Conservation (phyloP, 2,113 vertebrate genomes). For the Semnornis frantzii region DNA sequence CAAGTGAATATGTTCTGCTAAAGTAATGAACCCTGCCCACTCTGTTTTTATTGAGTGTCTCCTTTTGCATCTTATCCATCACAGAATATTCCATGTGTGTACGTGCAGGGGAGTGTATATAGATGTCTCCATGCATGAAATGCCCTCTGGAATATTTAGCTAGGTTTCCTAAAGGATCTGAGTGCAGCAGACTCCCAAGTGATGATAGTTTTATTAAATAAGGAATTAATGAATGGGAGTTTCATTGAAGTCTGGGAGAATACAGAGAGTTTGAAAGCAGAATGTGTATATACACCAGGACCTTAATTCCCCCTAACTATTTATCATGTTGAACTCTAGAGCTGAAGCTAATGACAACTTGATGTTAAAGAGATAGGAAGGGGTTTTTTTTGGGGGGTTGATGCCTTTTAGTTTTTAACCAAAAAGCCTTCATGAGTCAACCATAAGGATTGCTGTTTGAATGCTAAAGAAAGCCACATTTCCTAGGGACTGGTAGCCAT, state of each 20-base stretch:
- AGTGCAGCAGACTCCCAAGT: neutral
- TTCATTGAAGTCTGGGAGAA: neutral
- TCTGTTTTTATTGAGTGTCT: neutral
- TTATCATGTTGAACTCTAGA: neutral
- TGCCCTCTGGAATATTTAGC: neutral
- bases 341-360: neutral
- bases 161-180: neutral
- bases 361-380: neutral
- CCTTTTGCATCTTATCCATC: neutral
- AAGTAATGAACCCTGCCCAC: neutral
- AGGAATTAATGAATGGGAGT: neutral
- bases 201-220: neutral
- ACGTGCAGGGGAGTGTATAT: neutral
- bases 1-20: neutral
- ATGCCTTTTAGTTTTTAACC: neutral
- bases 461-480: neutral
- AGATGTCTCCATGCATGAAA: neutral
- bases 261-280: neutral
- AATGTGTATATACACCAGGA: neutral
- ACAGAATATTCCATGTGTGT: neutral
- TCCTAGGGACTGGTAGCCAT: neutral
- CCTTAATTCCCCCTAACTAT: neutral
- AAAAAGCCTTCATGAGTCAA: neutral
- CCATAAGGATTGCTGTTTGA: neutral
- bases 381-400: neutral